These are phyloP conservation scores for Champsocephalus gunnari DNA, from an alignment of 2,797 vertebrate genomes.

Conservation along the genomic window DNA sequence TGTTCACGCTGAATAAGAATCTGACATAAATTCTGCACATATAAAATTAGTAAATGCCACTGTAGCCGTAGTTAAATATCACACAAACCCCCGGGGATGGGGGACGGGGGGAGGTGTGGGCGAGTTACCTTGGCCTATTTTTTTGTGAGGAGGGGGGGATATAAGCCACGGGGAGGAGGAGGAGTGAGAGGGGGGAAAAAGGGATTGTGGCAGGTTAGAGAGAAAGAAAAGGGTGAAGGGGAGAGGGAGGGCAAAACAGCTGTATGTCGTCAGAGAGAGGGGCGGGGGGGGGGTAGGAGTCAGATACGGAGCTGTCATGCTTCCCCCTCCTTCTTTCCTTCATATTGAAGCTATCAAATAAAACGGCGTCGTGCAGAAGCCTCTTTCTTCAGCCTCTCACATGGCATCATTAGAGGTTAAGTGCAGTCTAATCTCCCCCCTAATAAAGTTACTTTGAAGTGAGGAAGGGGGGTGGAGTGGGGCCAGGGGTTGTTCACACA, in stretches of 20 bases:
- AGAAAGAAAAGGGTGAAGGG: conserved; percentile 43
- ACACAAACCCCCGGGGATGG: conserved; percentile 81
- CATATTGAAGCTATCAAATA: conserved; percentile 83
- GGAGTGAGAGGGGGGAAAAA: conserved; percentile 40
- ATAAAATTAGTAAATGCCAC: conserved; percentile 93
- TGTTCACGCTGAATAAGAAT: conserved; percentile 88
- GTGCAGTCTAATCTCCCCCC: conserved; percentile 89
- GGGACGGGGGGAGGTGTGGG: conserved; percentile 37
- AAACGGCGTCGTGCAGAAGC: conserved; percentile 64
- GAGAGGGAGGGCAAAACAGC: conserved; percentile 53
- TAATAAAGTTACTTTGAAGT: conserved; percentile 95
- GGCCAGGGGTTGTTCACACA: conserved; percentile 79
- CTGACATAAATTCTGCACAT: conserved; percentile 91
- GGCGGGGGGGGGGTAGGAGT: conserved; percentile 21
- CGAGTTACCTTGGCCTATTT: conserved; percentile 88
- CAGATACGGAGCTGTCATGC: conserved; percentile 55
- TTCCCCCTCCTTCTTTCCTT: conserved; percentile 48
- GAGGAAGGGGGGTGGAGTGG: conserved; percentile 76
- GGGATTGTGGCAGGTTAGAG: conserved; percentile 53
- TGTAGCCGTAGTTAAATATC: conserved; percentile 92
- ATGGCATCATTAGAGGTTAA: conserved; percentile 86
- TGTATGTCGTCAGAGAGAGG: conserved; percentile 53
- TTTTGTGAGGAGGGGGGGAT: conserved; percentile 15
- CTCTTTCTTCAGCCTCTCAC: conserved; percentile 63
- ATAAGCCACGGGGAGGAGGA: conserved; percentile 8